These are phyloP conservation scores for Phaethornis superciliosus DNA, from an alignment of 2,113 vertebrate species.

Conservation along the genomic window DNA sequence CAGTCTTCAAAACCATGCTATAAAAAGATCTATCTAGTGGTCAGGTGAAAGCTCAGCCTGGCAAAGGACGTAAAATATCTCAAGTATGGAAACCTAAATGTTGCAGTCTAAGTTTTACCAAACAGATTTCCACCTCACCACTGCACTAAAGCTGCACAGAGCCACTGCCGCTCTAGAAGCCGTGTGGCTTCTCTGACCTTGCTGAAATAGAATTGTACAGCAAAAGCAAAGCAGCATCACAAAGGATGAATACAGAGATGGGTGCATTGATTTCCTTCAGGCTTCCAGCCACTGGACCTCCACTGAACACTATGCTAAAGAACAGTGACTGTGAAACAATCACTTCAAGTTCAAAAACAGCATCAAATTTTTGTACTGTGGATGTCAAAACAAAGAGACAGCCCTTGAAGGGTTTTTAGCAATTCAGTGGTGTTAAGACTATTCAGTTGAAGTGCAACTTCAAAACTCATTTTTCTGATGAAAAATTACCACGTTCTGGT, in stretches of 20 bases:
- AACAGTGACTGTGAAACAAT: neutral
- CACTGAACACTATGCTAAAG: neutral
- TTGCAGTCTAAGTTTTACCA: neutral
- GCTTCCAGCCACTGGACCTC: neutral
- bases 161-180: neutral
- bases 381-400: neutral
- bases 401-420: neutral
- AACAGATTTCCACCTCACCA: neutral
- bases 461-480: neutral
- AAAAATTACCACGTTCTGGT: neutral
- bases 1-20: neutral
- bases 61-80: neutral
- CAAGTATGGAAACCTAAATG: fast-evolving
- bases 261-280: neutral
- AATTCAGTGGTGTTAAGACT: neutral
- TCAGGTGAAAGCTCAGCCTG: neutral
- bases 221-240: neutral
- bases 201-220: neutral
- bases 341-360: neutral
- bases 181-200: fast-evolving
- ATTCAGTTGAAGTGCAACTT: neutral
- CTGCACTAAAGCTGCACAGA: neutral
- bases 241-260: neutral
- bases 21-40: neutral
- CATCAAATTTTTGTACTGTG: neutral